These are phyloP conservation scores for Neotragus moschatus DNA, from an alignment of 2,113 vertebrate genomes.

Conservation along the genomic window DNA sequence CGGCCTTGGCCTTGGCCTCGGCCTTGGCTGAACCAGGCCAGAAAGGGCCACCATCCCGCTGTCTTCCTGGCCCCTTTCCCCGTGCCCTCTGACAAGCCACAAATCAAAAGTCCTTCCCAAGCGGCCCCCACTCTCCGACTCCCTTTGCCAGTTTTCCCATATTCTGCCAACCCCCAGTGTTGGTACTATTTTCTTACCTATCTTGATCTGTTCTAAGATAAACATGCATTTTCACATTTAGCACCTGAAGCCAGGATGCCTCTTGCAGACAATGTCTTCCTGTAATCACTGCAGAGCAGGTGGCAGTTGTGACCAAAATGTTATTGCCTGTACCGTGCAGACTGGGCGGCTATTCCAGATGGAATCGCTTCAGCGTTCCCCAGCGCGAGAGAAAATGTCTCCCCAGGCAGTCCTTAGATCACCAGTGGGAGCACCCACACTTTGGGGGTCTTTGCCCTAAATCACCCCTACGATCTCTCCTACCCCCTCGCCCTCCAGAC, in stretches of 20 bases:
- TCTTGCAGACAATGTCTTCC: background rate
- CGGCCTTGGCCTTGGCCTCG: too few relatives aligned
- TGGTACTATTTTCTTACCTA: background rate
- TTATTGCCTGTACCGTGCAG: background rate
- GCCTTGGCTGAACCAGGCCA: background rate
- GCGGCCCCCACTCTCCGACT: fast-evolving
- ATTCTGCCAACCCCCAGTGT: background rate
- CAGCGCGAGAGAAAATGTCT: background rate
- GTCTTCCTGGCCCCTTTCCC: background rate
- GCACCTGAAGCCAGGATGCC: background rate
- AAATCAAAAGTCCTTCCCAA: background rate
- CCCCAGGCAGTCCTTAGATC: background rate
- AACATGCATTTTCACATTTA: background rate
- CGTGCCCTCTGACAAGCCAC: fast-evolving
- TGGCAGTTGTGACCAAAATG: background rate
- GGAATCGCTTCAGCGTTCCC: fast-evolving
- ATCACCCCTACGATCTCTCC: background rate
- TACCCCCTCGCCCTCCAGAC: background rate
- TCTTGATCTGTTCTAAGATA: background rate
- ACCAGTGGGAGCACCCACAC: background rate
- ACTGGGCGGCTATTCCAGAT: background rate
- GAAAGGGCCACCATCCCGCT: background rate
- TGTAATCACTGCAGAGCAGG: background rate
- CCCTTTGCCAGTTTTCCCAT: background rate
- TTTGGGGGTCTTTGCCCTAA: background rate